A percentile compares a stretch with the other conserved stretches of the same genome.
These are phyloP conservation scores for Mandrillus leucophaeus DNA, from an alignment of 2,113 vertebrate genomes.

Conservation along the genomic window DNA sequence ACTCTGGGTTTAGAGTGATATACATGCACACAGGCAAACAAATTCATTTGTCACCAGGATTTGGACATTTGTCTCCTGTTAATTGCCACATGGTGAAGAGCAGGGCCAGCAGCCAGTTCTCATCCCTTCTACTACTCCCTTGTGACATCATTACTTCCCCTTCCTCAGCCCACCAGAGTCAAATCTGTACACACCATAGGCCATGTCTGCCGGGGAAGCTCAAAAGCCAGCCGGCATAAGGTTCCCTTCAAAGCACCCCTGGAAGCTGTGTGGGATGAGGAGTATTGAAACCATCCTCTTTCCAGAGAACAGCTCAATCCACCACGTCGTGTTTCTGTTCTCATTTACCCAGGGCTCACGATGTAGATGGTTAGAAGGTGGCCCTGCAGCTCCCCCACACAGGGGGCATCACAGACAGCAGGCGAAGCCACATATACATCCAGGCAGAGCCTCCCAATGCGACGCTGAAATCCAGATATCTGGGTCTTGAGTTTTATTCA, in stretches of 20 bases:
- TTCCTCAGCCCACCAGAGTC: conserved; percentile 82
- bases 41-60: background rate
- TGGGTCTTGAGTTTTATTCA: background rate
- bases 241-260: conserved; percentile 90
- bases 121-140: conserved; percentile 55
- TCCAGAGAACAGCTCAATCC: conserved; percentile 70
- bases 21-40: background rate
- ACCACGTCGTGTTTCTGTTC: conserved; percentile 72
- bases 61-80: background rate
- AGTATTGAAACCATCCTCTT: conserved; percentile 85
- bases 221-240: conserved; percentile 79
- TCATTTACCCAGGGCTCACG: conserved; percentile 64
- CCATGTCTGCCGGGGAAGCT: conserved; percentile 84
- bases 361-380: conserved; percentile 65
- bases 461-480: background rate
- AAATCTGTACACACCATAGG: conserved; percentile 89
- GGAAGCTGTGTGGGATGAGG: conserved; percentile 92
- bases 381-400: background rate
- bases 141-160: conserved; percentile 85
- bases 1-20: background rate
- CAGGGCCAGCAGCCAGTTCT: conserved; percentile 70
- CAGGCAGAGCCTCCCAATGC: background rate
- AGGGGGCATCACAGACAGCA: background rate
- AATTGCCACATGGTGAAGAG: background rate
- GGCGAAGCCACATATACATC: background rate